A percentile compares a stretch with the other conserved stretches of the same genome.
Conservation (phyloP, 2,888 invertebrate genomes). For the Graphium colonna region DNA sequence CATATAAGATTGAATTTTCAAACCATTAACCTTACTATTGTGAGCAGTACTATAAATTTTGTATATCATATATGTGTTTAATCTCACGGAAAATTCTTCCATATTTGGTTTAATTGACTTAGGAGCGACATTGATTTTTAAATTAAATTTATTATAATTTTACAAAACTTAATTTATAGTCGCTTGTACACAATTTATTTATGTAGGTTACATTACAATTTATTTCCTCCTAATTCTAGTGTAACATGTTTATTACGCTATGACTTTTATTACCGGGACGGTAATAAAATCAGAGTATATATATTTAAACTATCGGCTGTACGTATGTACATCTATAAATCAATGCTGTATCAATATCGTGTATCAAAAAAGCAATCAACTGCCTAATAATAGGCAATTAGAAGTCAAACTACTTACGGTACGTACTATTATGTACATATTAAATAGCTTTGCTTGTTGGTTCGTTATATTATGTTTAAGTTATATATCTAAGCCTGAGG, state of each 20-base stretch:
- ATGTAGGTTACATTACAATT: background rate
- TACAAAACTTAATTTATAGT: background rate
- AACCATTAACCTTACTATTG: too few relatives aligned
- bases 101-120: too few relatives aligned
- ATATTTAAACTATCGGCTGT: background rate
- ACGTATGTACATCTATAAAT: constrained; percentile 13
- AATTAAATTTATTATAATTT: too few relatives aligned
- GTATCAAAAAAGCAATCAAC: constrained; percentile 19
- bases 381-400: constrained; percentile 14
- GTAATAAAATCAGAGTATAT: too few relatives aligned
- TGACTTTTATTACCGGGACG: background rate
- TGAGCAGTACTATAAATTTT: too few relatives aligned
- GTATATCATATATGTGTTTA: too few relatives aligned
- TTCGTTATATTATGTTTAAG: background rate
- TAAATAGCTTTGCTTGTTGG: constrained; percentile 1
- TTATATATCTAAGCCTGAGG: background rate
- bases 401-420: constrained; percentile 3
- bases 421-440: constrained; percentile 12
- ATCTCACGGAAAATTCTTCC: too few relatives aligned
- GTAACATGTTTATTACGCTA: constrained; percentile 15
- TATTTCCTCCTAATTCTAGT: background rate
- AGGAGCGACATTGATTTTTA: too few relatives aligned
- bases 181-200: too few relatives aligned
- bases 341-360: constrained; percentile 22
- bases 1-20: too few relatives aligned